Evolutionary conservation across 2,797 vertebrate genomes (phyloP).

Genomic region (Hydrocynus forskahlii): DNA sequence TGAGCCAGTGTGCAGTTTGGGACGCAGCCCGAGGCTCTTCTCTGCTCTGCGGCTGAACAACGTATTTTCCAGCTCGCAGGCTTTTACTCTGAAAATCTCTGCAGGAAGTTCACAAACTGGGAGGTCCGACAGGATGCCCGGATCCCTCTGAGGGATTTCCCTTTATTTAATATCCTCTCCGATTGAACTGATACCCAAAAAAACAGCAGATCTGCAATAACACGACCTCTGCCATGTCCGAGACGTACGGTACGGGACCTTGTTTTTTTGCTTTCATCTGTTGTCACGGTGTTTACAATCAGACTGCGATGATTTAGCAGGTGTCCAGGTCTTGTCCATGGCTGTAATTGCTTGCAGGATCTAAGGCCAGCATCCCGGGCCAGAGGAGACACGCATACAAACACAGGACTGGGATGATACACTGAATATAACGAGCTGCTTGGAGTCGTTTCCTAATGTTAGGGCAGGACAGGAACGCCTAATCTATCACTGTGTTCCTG

Average conservation of each 20-base stretch:
- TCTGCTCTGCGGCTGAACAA: neutral
- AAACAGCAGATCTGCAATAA: slow-evolving; percentile 43
- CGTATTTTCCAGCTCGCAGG: neutral
- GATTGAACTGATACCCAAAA: slow-evolving; percentile 46
- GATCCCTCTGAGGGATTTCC: slow-evolving; percentile 70
- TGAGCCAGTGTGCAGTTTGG: no score
- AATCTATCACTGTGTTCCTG: neutral
- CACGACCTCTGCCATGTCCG: slow-evolving; percentile 77
- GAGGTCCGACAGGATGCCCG: slow-evolving; percentile 71
- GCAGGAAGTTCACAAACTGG: slow-evolving; percentile 70
- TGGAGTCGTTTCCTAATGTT: neutral
- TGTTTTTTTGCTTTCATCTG: neutral
- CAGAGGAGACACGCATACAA: neutral
- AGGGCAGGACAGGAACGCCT: neutral
- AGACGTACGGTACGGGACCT: slow-evolving; percentile 80
- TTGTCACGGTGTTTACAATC: neutral
- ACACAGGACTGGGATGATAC: neutral
- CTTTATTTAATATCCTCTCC: slow-evolving; percentile 62
- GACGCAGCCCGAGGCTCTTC: neutral
- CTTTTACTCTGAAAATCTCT: slow-evolving; percentile 78
- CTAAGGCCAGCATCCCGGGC: neutral
- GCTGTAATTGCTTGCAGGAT: slow-evolving; percentile 11
- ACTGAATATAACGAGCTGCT: neutral
- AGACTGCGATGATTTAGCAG: slow-evolving; percentile 37
- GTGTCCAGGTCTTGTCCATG: slow-evolving; percentile 16